Evolutionary conservation across 2,888 invertebrate species (phyloP), one percentile per base, ranked within the genome.

Genomic region (Drosophila percnosoma): DNA sequence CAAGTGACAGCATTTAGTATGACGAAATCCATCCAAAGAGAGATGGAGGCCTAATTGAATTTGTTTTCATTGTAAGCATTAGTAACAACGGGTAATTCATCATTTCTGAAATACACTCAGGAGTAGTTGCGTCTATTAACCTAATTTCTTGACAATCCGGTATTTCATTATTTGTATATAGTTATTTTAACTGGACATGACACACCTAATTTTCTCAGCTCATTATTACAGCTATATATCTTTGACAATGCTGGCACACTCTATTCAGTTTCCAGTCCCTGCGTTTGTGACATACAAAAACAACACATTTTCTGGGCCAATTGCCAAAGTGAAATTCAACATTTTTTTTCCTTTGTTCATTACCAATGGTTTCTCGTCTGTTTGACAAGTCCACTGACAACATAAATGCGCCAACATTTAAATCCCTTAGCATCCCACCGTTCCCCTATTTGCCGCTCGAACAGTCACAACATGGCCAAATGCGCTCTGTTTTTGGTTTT

Each of bases 331-430:
- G 72, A 76, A 76, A 65, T 59, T 54, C 54, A 45, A 70, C 34
- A 49, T 51, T 48, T 33, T 68, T 68, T 38, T 62, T 57, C 42
- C 66, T 67, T 75, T 79, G 73, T 68, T 73, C 78, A 79, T 78
- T 78, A 79, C 73, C 79, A 79, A 66, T 69, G 73, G 54, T 67
- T 66, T 62, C 45, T 65, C 61, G 73, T 63, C 67, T 55, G 27
- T 63, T 69, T 81, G 84, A 85, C 86, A 85, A 77, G 79, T 75
- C 82, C 73, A 77, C 73, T 80, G 87, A 84, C 85, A 87, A 74
- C 82, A 84, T 78, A 81, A 85, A 87, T 87, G 79, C 72, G 86
- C 83, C 67, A 79, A 71, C 83, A 83, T 85, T 85, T 76, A 74
- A 75, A 64, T 70, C 68, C 80, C 73, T 65, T 66, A 49, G 49